Base-by-base conservation (phyloP, 2,888 invertebrate genomes). In the Ophion costatus region DNA sequence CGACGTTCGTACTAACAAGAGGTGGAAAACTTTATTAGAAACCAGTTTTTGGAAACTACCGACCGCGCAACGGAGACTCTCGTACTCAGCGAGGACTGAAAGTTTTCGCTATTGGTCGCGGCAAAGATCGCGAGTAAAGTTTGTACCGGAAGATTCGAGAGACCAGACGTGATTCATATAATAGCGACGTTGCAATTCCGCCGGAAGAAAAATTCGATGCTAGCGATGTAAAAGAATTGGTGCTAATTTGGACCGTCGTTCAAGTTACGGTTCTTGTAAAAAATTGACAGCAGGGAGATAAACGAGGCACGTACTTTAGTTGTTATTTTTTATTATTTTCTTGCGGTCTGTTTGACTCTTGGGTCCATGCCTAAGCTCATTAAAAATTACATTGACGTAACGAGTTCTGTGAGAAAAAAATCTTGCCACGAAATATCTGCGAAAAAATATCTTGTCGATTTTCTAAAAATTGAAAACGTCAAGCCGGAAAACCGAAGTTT, bases 1-100 rank as follows among this genome's bases (percentile, higher is more conserved):
- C 80, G 77, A 77, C 80, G 63, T 71, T 69, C 33, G 80, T 42
- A 59, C 77, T 85, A 85, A 85, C 85, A 82, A 85, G 82, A 73
- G 80, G 67, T 77, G 69, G 82, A 82, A 85, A 85, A 85, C 76
- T 85, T 82, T 85, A 85, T 82, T 85, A 85, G 85, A 82, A 82
- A 85, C 79, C 84, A 79, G 84, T 85, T 85, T 82, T 74, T 71
- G 66, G 42, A n/a, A 80, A 82, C 76, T 80, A 42, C 22, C 71
- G 66, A 42, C 67, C 73, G 75, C 42, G 20, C 56, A 17, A 57
- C 33, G 57, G 14, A 57, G 57, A 77, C 61, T 42, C 59, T 71
- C 38, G 51, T 77, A 42, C 51, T 57, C 38, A 63, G 59, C 69
- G 76, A 74, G 73, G 77, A 57, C 75, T 20, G 51, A 77, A 85